Percentiles rank a stretch among this genome's conserved stretches.
Evolutionary conservation across 35 echinoderm and acorn worm genomes (phyloP).

Genomic region (Heliocidaris tuberculata): DNA sequence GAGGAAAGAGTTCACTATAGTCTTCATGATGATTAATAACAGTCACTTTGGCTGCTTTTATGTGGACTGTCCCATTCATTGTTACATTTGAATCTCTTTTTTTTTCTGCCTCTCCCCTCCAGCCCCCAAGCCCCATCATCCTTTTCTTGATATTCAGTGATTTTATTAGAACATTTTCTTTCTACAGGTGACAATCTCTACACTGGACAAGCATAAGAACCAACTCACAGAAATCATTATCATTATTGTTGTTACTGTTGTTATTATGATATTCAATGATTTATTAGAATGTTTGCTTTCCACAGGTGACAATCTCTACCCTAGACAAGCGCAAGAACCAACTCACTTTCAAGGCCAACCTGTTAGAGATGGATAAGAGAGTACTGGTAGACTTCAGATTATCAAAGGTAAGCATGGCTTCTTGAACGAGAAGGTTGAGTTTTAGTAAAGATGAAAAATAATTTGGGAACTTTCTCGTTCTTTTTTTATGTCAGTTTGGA

Average conservation of each 20-base stretch:
- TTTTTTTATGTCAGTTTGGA: too few relatives aligned
- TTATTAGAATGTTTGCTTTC: not conserved
- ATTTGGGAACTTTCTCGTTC: too few relatives aligned
- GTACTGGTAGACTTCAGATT: conserved; percentile 93
- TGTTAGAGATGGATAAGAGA: conserved; percentile 84
- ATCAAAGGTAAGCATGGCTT: conserved; percentile 74
- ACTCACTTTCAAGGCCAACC: conserved; percentile 76
- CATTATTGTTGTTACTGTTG: too few relatives aligned
- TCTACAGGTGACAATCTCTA: conserved; percentile 76
- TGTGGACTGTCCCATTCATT: too few relatives aligned
- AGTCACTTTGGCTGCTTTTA: not conserved
- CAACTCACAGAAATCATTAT: conserved; percentile 36
- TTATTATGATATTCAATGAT: too few relatives aligned
- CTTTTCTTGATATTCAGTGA: too few relatives aligned
- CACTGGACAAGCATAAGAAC: conserved; percentile 70
- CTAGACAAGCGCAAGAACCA: conserved; percentile 78
- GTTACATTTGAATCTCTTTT: too few relatives aligned
- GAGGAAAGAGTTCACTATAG: too few relatives aligned
- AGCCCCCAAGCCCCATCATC: too few relatives aligned
- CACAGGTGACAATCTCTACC: conserved; percentile 80
- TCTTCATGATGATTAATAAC: too few relatives aligned
- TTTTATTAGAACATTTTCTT: not conserved
- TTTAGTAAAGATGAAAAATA: too few relatives aligned
- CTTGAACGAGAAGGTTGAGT: not conserved
- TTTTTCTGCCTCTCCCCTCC: too few relatives aligned